Percentiles rank a stretch among this genome's conserved stretches.
Conservation (phyloP, 2,113 vertebrate species). For the Oreocharis arfaki region DNA sequence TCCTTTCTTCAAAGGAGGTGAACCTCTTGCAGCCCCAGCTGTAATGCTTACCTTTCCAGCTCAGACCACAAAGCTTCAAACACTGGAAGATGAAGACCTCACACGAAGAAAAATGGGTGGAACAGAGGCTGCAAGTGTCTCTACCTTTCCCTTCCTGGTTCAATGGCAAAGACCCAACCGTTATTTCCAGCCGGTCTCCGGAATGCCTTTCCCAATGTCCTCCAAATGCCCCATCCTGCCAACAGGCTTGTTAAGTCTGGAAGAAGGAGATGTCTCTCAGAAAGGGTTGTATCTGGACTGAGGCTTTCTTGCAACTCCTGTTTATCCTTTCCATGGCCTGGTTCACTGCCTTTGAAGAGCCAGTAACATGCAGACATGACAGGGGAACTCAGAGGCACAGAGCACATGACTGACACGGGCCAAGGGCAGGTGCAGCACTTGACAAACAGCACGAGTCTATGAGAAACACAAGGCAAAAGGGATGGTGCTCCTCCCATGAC, state of each 20-base stretch:
- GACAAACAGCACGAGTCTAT: neutral
- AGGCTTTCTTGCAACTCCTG: neutral
- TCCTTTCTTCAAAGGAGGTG: neutral
- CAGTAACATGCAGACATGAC: neutral
- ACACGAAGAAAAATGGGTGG: neutral
- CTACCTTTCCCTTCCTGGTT: constrained; percentile 14
- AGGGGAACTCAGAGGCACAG: neutral
- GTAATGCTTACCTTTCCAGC: neutral
- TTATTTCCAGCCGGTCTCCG: neutral
- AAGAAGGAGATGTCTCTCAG: constrained; percentile 23
- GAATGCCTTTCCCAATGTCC: constrained; percentile 14
- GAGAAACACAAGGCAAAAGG: neutral
- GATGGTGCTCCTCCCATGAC: neutral
- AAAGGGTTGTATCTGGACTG: neutral
- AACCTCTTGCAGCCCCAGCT: neutral
- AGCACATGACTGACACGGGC: neutral
- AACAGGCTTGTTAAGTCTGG: neutral
- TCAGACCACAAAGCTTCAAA: neutral
- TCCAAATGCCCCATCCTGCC: constrained; percentile 27
- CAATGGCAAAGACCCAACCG: constrained; percentile 9
- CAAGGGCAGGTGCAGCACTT: neutral
- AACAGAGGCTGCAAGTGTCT: neutral
- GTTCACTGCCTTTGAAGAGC: neutral
- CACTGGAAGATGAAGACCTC: neutral
- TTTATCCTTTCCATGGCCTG: neutral